Base-by-base conservation (phyloP, 1,140 invertebrate genomes). In the Camponotus vicinus region DNA sequence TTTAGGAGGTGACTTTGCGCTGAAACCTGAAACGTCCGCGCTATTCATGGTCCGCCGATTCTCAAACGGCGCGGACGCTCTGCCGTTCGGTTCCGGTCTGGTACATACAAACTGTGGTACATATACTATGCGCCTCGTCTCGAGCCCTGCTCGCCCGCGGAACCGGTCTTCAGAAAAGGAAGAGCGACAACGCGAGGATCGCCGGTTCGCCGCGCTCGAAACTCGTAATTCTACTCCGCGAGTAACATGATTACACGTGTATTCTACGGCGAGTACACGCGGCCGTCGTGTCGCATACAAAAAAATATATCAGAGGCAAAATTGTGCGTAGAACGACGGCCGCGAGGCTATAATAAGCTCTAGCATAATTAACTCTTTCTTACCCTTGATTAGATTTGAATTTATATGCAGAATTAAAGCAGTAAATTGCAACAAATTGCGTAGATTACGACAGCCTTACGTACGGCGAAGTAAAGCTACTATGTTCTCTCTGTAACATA, bases 211-310 rank as follows among this genome's bases (percentile, higher is more conserved):
- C 73, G 55, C 57, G 70, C 61, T 78, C 71, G 71, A 67, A 63
- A 89, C 69, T 70, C 71, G 85, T 89, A 90, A 89, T 90, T 90
- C 85, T 86, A 90, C 79, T 87, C 88, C 73, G 8, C 57, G 21
- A 84, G 88, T 89, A 89, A 89, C 66, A 86, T 89, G 88, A 89
- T 75, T 86, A 85, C 32, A 40, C n/a, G 21, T 45, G n/a, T 15
- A 34, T 18, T 11, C 85, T 18, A 18, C 15, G 13, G 73, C 32
- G 59, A 27, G 32, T 27, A 57, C 27, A 0, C 32, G 18, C 61
- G 42, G 18, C 13, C 15, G 59, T 5, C 7, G 11, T 40, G 45
- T 59, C 55, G 52, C 32, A 52, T 13, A 71, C 34, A 85, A 87
- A 52, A 52, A 57, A 55, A 4, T 64, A 13, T 83, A 83, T 73